Evolutionary conservation across 2,888 invertebrate species (phyloP), one percentile per base, ranked within the genome.

Genomic region (Rotaria socialis): DNA sequence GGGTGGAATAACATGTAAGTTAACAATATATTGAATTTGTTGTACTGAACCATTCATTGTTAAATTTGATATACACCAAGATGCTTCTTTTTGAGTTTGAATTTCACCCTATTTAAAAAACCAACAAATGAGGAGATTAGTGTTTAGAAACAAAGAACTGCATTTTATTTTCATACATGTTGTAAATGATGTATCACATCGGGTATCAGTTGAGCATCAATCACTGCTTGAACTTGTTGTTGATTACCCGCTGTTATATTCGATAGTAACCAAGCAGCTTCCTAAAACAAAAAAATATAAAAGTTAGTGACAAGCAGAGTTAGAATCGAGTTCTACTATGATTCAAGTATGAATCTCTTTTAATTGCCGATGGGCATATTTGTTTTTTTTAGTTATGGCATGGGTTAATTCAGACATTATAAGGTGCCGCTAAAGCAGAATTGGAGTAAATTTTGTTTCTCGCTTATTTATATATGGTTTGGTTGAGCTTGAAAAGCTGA

Each of bases 41-140:
- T 96, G 95, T 90, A 94, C 94, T 89, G 95, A 95, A 60, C 99
- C 99, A 89, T 96, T 96, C 90, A 99, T 97, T 89, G 98, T 98
- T 89, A 99, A 93, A 93, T 99, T 99, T 91, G 96, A 96, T 87
- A 99, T 96, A 19, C 98, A 98, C 99, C 99, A 99, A 0, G 99
- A 98, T 0, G 99, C 99, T 92, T 99, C 99, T 91, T 98, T 98
- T 92, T 98, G 97, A n/a, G 97, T 98, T 92, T 97, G 96, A 93
- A 98, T 98, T 92, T 99, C 98, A 87, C 94, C 93, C 93, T 93
- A 67, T 16, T 8, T 11, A 41, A 16, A 35, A 67, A 11, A 60
- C n/a, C 35, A 67, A 16, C 11, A 67, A 67, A 27, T 27, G 35
- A 2, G 35, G 2, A 35, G 35, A 35, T 35, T 35, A 4, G 11